Evolutionary conservation across 2,888 invertebrate genomes (phyloP).

Genomic region (Ormia ochracea): DNA sequence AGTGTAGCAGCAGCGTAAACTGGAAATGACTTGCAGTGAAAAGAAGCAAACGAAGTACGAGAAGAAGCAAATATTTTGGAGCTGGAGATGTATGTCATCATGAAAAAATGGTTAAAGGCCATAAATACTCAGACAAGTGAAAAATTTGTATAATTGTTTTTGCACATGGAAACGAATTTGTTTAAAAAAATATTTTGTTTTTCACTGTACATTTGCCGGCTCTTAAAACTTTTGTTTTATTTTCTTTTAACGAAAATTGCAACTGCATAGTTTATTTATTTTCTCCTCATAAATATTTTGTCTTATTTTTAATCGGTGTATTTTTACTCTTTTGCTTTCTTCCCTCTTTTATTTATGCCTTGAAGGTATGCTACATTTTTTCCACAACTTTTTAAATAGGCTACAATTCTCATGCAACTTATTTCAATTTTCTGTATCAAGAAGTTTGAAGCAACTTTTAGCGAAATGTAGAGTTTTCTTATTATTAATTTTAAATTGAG

Average conservation of each 20-base stretch:
- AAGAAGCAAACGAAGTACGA: neutral
- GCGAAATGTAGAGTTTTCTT: neutral
- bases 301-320: constrained; percentile 13
- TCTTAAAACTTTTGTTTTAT: constrained; percentile 4
- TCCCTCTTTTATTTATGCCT: constrained; percentile 6
- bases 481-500: constrained; percentile 28
- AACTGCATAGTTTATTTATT: constrained; percentile 10
- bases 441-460: neutral
- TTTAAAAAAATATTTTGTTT: neutral
- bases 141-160: constrained; percentile 26
- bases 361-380: constrained; percentile 45
- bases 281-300: neutral
- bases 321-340: neutral
- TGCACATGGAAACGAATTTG: constrained; percentile 5
- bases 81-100: constrained; percentile 18
- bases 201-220: constrained; percentile 29
- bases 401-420: neutral
- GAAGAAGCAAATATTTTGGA: neutral
- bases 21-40: constrained; percentile 30
- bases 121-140: constrained; percentile 43
- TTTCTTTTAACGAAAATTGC: neutral
- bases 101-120: constrained; percentile 49
- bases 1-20: constrained; percentile 44
- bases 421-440: neutral
- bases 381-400: constrained; percentile 6